These are phyloP conservation scores for Heliopora coerulea DNA, from an alignment of 92 coral and sea anemone species.

Conservation along the genomic window DNA sequence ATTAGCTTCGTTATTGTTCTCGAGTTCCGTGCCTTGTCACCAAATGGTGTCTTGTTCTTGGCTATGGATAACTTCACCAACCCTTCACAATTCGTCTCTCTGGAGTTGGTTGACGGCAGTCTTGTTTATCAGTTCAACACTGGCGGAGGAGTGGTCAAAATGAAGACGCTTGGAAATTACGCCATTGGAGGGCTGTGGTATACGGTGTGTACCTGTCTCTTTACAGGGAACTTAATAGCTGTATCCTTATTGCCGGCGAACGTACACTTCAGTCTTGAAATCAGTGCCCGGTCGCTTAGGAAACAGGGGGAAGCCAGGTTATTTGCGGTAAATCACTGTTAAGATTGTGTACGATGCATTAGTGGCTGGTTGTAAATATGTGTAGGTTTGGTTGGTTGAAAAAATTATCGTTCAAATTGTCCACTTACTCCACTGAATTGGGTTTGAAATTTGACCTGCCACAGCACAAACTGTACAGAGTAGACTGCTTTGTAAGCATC, in stretches of 20 bases:
- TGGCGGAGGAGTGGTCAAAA: slow-evolving; percentile 67
- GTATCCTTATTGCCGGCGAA: not conserved
- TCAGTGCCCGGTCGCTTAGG: too few species aligned
- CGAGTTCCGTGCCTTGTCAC: slow-evolving; percentile 83
- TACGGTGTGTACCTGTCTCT: slow-evolving; percentile 67
- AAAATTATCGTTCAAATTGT: too few species aligned
- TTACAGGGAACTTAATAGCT: too few species aligned
- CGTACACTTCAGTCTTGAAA: not conserved
- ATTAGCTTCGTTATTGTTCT: slow-evolving; percentile 61
- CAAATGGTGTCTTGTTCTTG: slow-evolving; percentile 79
- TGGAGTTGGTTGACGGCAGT: slow-evolving; percentile 35
- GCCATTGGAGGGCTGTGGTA: slow-evolving; percentile 71
- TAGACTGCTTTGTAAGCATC: too few species aligned
- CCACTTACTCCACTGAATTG: too few species aligned
- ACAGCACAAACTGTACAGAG: too few species aligned
- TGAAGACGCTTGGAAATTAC: slow-evolving; percentile 59
- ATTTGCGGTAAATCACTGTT: too few species aligned
- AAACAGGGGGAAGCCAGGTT: too few species aligned
- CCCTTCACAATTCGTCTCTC: slow-evolving; percentile 29
- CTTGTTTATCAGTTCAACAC: slow-evolving; percentile 46
- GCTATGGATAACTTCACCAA: slow-evolving; percentile 67
- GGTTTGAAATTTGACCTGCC: too few species aligned
- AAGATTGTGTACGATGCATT: too few species aligned
- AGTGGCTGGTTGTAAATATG: too few species aligned
- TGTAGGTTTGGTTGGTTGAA: too few species aligned